phyloP scores from a whole-genome alignment of 2,888 invertebrate species.

The Hyppa rectilinea region DNA sequence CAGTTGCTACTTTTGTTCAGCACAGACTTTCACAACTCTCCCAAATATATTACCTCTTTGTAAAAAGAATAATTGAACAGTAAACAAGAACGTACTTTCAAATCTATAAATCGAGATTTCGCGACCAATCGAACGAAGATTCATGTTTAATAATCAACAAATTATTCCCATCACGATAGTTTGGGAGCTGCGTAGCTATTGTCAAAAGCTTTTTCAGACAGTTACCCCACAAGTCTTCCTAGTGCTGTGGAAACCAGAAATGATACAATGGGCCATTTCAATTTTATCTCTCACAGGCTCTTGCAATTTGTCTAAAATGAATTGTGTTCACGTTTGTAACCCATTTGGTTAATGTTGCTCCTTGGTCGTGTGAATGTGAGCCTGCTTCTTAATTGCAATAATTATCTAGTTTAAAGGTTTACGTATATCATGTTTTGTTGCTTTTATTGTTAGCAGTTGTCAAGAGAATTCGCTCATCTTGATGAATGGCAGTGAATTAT shows the following conservation, averaged over 20 bases:
- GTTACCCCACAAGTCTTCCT: constrained; percentile 71
- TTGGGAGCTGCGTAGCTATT: constrained; percentile 56
- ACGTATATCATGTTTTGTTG: constrained; percentile 39
- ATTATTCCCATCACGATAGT: constrained; percentile 52
- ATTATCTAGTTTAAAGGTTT: constrained; percentile 50
- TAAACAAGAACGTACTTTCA: neutral
- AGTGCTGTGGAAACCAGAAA: constrained; percentile 81
- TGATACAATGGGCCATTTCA: constrained; percentile 76
- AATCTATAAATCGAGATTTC: neutral
- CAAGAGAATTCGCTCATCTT: neutral
- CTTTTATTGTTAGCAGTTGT: constrained; percentile 18
- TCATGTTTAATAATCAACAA: constrained; percentile 34
- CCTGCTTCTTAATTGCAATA: constrained; percentile 54
- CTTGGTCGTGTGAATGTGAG: constrained; percentile 65
- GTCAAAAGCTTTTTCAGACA: constrained; percentile 64
- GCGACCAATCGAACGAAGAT: constrained; percentile 2
- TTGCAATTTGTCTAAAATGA: constrained; percentile 78
- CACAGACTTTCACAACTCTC: neutral
- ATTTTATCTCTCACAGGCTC: constrained; percentile 77
- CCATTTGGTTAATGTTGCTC: constrained; percentile 70
- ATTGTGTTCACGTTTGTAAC: constrained; percentile 70
- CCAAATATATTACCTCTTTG: neutral
- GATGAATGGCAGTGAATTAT: neutral
- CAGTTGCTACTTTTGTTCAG: neutral
- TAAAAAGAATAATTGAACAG: neutral